Evolutionary conservation across 2,797 vertebrate species (phyloP), one percentile per base, ranked within the genome.

Genomic region (Tauraco hartlaubi): DNA sequence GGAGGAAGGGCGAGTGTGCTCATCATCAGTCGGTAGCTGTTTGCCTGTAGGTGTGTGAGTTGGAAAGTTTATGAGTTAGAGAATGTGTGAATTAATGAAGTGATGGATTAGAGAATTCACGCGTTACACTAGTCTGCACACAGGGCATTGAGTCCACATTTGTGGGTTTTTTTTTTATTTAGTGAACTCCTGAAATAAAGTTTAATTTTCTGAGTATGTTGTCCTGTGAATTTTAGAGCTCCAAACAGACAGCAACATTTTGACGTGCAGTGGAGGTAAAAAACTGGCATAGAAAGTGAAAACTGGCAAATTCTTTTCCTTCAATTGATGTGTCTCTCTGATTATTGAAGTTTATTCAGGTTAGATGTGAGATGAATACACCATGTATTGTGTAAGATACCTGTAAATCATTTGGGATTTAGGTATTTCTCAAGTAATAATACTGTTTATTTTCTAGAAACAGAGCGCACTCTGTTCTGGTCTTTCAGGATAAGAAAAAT

Each of bases 1-100:
- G 54, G 25, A 55, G 43, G 52, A 62, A 67, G 15, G 35, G 6
- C 0, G 0, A n/a, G 59, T 12, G 11, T 0, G 2, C 9, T 48
- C 17, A 54, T 16, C 39, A 31, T 17, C 3, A 2, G 31, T 8
- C 0, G 1, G 15, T 26, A 44, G 20, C n/a, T 81, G 21, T 77
- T 67, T 56, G 13, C 26, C 18, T 0, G 0, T 23, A 41, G 37
- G 15, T 62, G 19, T 46, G 15, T 0, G 2, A 59, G 6, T 15
- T 31, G 15, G 19, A 55, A 14, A 75, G 21, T 12, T 59, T 43
- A 44, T 67, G 41, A 87, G 16, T 26, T 54, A n/a, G 18, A 56
- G 15, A 84, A 73, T 25, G 35, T 58, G 15, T 64, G 33, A 81
- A 37, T 64, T 75, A 72, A 43, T 26, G 5, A 77, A 88, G 26